Conservation (phyloP, 2,113 vertebrate species). For the Actinemys pallida region DNA sequence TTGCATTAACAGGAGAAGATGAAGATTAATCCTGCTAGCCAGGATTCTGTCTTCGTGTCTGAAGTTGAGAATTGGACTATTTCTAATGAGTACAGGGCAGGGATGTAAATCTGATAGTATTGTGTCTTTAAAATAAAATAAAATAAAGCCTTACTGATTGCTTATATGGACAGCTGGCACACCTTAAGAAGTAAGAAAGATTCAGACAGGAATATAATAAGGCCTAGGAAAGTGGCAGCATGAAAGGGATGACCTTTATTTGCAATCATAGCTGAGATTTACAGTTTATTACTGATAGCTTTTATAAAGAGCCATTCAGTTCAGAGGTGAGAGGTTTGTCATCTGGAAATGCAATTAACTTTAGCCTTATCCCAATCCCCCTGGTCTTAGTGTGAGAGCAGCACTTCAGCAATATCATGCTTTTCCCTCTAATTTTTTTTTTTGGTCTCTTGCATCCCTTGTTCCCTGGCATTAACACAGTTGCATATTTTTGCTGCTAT, state of each 20-base stretch:
- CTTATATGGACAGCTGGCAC: slow-evolving; percentile 77
- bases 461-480: slow-evolving; percentile 75
- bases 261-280: slow-evolving; percentile 92
- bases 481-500: slow-evolving; percentile 77
- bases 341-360: slow-evolving; percentile 93
- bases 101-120: slow-evolving; percentile 76
- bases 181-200: slow-evolving; percentile 82
- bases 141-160: slow-evolving; percentile 69
- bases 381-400: slow-evolving; percentile 84
- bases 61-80: slow-evolving; percentile 54
- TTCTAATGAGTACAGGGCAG: slow-evolving; percentile 46
- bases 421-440: slow-evolving; percentile 80
- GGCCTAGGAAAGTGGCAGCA: slow-evolving; percentile 83
- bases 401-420: slow-evolving; percentile 78
- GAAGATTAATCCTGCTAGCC: slow-evolving; percentile 55
- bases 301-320: slow-evolving; percentile 93
- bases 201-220: slow-evolving; percentile 83
- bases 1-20: slow-evolving; percentile 43
- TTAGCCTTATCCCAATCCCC: slow-evolving; percentile 88
- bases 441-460: slow-evolving; percentile 77
- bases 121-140: slow-evolving; percentile 74
- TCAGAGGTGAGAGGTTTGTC: slow-evolving; percentile 92
- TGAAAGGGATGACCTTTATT: slow-evolving; percentile 90
- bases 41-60: slow-evolving; percentile 39
- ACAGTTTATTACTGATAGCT: slow-evolving; percentile 93